Evolutionary conservation across 2,797 vertebrate genomes (phyloP), one percentile per base, ranked within the genome.

Genomic region (Xenentodon cancila): DNA sequence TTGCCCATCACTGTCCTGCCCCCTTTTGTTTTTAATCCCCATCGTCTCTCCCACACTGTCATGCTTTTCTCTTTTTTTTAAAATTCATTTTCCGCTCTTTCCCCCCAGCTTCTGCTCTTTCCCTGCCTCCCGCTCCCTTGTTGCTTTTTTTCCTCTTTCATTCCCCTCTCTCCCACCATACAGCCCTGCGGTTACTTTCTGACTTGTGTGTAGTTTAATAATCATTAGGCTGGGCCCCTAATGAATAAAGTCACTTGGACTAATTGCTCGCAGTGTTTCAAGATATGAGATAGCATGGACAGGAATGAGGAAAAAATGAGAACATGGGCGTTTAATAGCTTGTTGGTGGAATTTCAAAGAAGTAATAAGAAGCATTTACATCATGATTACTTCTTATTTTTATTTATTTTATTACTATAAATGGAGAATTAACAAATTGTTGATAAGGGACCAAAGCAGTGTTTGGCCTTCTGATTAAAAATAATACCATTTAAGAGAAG

Each of bases 161-260:
- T 64, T 56, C 53, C 74, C 54, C 54, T 73, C 79, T 74, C 63
- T 65, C 60, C 65, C 69, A 37, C 62, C 54, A 42, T 44, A 61
- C 72, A 73, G 68, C 79, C 84, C 84, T 45, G 71, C 68, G 80
- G 88, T 91, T 88, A 85, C 85, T 81, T 64, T 80, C 84, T 85
- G 81, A 90, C 81, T 87, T 87, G 82, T 87, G 80, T 75, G 79
- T 83, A 88, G 84, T 92, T 92, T 92, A 92, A 92, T 92, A 91
- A 90, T 92, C 88, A 90, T 92, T 89, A 91, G 85, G 84, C 90
- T 68, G 27, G 66, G 75, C 73, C 81, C 79, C 77, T 90, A 90
- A 91, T 93, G 86, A 93, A 93, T 92, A 87, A 91, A 93, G 86
- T 91, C 91, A 88, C 89, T 91, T 54, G 85, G 87, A 85, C 88